These are phyloP conservation scores for Allobates femoralis DNA, from an alignment of 2,797 vertebrate species.

Conservation along the genomic window DNA sequence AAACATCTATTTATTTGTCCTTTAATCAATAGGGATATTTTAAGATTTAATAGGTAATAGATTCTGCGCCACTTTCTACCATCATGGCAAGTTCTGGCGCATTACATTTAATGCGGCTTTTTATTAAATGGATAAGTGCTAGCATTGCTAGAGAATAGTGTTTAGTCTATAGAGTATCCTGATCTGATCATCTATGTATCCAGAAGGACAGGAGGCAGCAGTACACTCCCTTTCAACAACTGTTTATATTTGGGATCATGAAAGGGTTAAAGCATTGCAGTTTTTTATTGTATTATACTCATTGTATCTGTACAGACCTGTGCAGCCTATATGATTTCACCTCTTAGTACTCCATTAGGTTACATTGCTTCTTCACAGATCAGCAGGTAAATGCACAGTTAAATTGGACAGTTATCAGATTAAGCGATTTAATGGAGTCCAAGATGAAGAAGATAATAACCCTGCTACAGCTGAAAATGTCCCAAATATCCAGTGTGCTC, in stretches of 20 bases:
- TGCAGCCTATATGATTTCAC: not conserved
- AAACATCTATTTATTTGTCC: not conserved
- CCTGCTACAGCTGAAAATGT: not conserved
- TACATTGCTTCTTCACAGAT: not conserved
- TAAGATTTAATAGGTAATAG: not conserved
- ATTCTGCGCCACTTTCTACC: slow-evolving; percentile 12
- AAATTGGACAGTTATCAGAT: not conserved
- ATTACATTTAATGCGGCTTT: not conserved
- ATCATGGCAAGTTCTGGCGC: not conserved
- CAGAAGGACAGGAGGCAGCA: not conserved
- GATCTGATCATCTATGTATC: not conserved
- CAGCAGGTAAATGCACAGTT: not conserved
- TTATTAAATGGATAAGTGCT: not conserved
- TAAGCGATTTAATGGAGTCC: not conserved
- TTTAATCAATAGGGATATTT: not conserved
- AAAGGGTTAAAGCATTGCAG: not conserved
- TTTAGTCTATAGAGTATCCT: not conserved
- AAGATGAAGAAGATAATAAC: not conserved
- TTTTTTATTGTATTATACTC: not conserved
- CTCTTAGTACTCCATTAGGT: not conserved
- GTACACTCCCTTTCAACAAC: not conserved
- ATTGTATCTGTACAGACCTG: not conserved
- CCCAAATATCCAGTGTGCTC: not conserved
- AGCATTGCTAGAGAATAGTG: not conserved
- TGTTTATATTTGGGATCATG: not conserved